phyloP scores from a whole-genome alignment of 2,113 vertebrate species.

The Catagonus wagneri region DNA sequence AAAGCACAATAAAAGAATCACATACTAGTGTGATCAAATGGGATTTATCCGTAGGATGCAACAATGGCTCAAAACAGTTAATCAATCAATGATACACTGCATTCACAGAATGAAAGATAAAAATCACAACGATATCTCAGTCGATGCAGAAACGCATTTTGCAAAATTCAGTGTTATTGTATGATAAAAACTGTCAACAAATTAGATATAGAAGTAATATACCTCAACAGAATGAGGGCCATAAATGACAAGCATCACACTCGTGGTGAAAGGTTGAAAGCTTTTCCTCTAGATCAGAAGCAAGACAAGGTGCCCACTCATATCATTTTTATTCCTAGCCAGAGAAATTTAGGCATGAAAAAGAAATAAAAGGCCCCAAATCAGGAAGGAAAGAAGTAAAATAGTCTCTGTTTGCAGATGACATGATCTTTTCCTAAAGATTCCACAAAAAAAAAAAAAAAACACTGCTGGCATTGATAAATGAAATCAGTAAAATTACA shows the following conservation, averaged over 20 bases:
- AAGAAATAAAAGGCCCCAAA: not conserved
- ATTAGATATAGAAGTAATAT: not conserved
- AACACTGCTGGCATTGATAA: not conserved
- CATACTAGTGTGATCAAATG: not conserved
- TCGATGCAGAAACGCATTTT: not conserved
- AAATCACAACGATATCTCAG: not conserved
- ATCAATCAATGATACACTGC: not conserved
- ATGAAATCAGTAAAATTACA: not conserved
- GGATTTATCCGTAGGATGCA: not conserved
- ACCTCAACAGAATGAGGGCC: not conserved
- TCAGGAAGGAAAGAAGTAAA: not conserved
- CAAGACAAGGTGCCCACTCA: not conserved
- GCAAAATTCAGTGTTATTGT: not conserved
- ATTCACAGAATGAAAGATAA: not conserved
- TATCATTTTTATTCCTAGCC: not conserved
- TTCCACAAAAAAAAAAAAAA: not conserved
- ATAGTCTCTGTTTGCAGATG: not conserved
- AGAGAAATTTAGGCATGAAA: not conserved
- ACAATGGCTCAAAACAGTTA: not conserved
- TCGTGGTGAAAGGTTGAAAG: not conserved
- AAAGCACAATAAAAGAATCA: not conserved
- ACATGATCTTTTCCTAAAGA: not conserved
- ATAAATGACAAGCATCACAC: not conserved
- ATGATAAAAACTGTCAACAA: not conserved
- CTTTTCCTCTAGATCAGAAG: not conserved